Conservation (phyloP, 2,797 vertebrate genomes). For the Myiotriccus ornatus region DNA sequence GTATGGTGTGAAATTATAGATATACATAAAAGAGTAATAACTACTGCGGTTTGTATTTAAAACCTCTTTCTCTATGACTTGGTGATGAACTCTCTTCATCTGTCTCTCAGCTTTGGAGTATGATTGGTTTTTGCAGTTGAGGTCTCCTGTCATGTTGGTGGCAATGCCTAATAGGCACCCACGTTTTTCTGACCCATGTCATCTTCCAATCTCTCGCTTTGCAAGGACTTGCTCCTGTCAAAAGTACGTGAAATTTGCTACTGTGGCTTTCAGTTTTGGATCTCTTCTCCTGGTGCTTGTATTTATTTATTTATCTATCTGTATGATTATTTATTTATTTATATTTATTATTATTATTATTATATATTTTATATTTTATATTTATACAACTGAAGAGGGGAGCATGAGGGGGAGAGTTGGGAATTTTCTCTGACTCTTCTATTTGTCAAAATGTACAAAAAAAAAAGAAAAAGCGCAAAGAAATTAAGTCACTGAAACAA, state of each 20-base stretch:
- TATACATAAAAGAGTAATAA: not conserved
- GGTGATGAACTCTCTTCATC: not conserved
- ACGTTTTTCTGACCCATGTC: not conserved
- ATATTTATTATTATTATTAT: too few species aligned
- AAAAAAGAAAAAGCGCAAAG: not conserved
- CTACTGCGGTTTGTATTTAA: constrained; percentile 2
- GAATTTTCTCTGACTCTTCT: not conserved
- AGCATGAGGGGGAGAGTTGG: not conserved
- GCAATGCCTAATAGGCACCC: not conserved
- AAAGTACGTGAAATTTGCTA: not conserved
- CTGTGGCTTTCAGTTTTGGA: not conserved
- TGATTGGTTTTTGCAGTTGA: not conserved
- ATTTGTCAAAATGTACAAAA: not conserved
- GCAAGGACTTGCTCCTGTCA: not conserved
- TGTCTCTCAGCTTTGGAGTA: not conserved
- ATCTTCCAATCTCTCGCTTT: not conserved
- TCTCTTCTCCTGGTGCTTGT: not conserved
- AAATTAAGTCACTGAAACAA: not conserved
- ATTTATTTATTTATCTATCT: not conserved
- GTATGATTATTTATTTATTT: too few species aligned
- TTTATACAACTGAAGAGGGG: not conserved
- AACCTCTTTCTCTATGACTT: not conserved
- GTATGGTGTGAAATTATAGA: constrained; percentile 16
- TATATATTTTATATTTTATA: too few species aligned
- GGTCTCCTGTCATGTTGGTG: not conserved